phyloP scores from a whole-genome alignment of 2,113 vertebrate genomes.

The Sorex araneus region DNA sequence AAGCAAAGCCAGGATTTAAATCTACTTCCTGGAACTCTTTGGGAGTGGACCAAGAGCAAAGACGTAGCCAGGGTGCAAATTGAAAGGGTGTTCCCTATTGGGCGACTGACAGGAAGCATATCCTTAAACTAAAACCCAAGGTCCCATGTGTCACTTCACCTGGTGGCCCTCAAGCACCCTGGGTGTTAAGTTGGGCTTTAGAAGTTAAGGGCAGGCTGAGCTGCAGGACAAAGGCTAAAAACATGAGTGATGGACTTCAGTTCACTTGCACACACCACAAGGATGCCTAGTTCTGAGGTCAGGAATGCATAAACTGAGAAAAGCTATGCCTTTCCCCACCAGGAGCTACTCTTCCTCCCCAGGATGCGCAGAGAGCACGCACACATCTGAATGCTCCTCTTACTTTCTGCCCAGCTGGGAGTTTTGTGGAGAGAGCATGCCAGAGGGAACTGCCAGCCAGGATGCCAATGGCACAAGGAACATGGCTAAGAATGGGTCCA shows the following conservation, averaged over 20 bases:
- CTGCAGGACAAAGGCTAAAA: background rate
- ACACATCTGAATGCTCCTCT: background rate
- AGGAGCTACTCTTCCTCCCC: background rate
- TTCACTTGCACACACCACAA: accelerated
- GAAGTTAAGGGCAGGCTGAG: background rate
- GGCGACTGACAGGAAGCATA: accelerated
- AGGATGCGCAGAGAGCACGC: background rate
- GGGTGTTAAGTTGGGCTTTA: background rate
- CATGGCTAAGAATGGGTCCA: background rate
- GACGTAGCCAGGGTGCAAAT: too few relatives aligned
- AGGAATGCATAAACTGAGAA: background rate
- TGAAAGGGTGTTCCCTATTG: accelerated
- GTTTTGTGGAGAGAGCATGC: background rate
- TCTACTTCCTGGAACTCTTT: background rate
- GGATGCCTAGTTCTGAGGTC: background rate
- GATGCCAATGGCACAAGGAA: background rate
- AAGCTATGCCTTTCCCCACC: background rate
- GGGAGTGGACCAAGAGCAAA: too few relatives aligned
- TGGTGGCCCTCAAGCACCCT: background rate
- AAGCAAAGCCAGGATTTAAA: background rate
- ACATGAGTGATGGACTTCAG: background rate
- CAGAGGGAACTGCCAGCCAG: background rate
- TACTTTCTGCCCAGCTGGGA: background rate
- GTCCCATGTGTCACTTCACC: background rate
- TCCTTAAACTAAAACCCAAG: background rate